A percentile compares a stretch with the other conserved stretches of the same genome.
Evolutionary conservation across 2,797 vertebrate genomes (phyloP).

Genomic region (Danio tinwini): DNA sequence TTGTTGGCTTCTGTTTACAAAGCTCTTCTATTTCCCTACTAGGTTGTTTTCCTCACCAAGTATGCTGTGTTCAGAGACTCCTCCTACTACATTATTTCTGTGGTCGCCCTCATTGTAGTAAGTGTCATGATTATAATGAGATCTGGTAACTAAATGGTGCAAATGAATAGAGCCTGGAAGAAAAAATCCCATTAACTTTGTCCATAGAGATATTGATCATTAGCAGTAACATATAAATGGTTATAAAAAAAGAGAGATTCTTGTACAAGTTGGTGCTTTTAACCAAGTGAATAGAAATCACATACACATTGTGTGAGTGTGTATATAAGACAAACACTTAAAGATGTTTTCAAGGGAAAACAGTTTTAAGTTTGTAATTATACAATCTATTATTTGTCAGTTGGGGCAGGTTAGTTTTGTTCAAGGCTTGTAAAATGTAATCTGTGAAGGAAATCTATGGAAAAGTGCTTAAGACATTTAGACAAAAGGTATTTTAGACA

Average conservation of each 20-base stretch:
- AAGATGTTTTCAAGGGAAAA: not conserved
- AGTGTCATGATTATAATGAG: slow-evolving; percentile 65
- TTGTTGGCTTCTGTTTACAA: slow-evolving; percentile 5
- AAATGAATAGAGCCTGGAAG: not conserved
- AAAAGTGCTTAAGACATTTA: not conserved
- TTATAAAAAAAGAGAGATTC: not conserved
- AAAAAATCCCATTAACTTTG: not conserved
- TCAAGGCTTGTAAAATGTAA: not conserved
- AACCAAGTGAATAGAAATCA: too few relatives aligned
- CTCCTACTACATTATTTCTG: slow-evolving; percentile 85
- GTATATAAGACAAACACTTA: not conserved
- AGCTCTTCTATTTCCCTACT: slow-evolving; percentile 47
- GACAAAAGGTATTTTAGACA: not conserved
- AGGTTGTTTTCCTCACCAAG: slow-evolving; percentile 87
- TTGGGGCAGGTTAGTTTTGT: not conserved
- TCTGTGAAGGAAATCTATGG: not conserved
- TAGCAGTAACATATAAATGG: not conserved
- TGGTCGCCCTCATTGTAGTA: slow-evolving; percentile 86
- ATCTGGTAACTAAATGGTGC: not conserved
- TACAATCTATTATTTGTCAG: not conserved
- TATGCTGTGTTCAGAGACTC: slow-evolving; percentile 89
- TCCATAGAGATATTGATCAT: not conserved
- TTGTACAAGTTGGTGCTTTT: not conserved
- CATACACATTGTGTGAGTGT: too few relatives aligned
- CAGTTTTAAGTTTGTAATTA: not conserved